Conservation (phyloP, 2,113 vertebrate species). For the Lasiurus cinereus region DNA sequence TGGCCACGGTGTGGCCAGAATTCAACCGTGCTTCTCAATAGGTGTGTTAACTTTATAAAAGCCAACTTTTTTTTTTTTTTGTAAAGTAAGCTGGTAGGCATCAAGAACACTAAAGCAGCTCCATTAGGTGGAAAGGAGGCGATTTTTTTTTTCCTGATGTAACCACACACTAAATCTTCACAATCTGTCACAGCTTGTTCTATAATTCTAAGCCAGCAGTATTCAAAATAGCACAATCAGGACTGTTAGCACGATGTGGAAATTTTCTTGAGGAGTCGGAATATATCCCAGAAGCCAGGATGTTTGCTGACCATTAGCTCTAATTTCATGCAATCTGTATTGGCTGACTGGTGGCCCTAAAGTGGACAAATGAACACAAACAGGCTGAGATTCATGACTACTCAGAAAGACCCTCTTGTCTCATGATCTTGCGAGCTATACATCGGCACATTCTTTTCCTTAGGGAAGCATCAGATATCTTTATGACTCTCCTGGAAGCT, state of each 20-base stretch:
- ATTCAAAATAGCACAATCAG: constrained; percentile 79
- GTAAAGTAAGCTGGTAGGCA: constrained; percentile 51
- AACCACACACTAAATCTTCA: constrained; percentile 81
- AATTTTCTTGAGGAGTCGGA: constrained; percentile 72
- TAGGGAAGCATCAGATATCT: neutral
- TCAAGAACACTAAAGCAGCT: constrained; percentile 44
- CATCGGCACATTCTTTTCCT: neutral
- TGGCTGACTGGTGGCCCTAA: constrained; percentile 33
- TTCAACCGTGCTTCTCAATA: constrained; percentile 13
- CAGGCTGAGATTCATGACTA: neutral
- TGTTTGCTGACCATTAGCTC: constrained; percentile 62
- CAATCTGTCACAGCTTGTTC: constrained; percentile 66
- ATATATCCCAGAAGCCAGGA: constrained; percentile 69
- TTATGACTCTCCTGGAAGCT: neutral
- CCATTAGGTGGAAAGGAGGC: constrained; percentile 66
- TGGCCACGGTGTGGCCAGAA: neutral
- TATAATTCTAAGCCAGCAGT: constrained; percentile 75
- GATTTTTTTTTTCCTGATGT: constrained; percentile 29
- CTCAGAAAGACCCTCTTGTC: neutral
- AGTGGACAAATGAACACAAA: constrained; percentile 22
- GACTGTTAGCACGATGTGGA: constrained; percentile 74
- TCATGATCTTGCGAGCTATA: neutral
- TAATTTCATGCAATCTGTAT: constrained; percentile 54
- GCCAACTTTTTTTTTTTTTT: constrained; percentile 42
- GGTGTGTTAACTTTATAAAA: constrained; percentile 56